Conservation (phyloP, 2,797 vertebrate genomes). For the Ctenosaura bakeri region DNA sequence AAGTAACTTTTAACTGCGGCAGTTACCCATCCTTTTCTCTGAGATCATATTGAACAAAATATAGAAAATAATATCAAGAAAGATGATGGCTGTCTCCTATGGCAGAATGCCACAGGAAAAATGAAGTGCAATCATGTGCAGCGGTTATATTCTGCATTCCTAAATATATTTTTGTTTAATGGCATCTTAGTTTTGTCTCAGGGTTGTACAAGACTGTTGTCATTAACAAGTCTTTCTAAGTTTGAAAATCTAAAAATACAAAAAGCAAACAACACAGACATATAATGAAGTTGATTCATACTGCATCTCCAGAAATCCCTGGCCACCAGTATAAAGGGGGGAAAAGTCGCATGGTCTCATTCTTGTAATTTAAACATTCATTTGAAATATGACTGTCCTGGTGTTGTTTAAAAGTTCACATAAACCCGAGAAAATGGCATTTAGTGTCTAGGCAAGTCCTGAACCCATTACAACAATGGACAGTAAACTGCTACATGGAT, state of each 20-base stretch:
- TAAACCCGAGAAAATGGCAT: background rate
- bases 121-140: background rate
- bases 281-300: background rate
- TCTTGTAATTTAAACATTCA: background rate
- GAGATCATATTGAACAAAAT: background rate
- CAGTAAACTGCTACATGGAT: background rate
- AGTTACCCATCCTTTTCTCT: background rate
- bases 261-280: no score
- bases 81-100: background rate
- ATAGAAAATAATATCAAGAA: background rate
- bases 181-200: background rate
- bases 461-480: background rate
- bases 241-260: no score
- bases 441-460: background rate
- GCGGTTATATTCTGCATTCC: background rate
- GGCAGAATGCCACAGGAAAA: background rate
- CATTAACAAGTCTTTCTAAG: background rate
- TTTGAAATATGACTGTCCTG: background rate
- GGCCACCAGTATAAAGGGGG: no score
- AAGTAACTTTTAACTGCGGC: background rate
- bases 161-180: background rate
- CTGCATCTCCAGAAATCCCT: no score
- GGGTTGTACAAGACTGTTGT: background rate
- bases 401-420: background rate
- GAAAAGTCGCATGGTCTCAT: no score